Evolutionary conservation across 2,797 vertebrate genomes (phyloP), one percentile per base, ranked within the genome.

Genomic region (Chromis chromis): DNA sequence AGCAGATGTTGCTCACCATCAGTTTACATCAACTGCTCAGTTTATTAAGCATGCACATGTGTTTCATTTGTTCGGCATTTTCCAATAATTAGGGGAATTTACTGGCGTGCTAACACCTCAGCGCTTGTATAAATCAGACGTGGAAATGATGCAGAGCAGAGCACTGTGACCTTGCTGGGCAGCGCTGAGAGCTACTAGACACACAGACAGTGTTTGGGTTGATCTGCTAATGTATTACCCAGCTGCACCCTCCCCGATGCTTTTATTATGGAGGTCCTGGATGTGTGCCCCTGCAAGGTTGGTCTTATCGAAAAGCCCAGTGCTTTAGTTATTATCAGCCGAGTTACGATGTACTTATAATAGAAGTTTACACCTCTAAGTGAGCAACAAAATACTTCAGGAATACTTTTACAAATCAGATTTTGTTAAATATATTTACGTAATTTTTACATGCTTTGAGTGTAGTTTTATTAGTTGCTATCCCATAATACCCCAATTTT

Each of bases 201-300:
- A 49, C 52, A 24, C 74, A 79, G 68, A 68, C 60, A 48, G 62
- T 74, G 59, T 85, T 77, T 49, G 65, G 65, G 62, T 63, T 55
- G 76, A 74, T 88, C 63, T 78, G 60, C 58, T 89, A 84, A 92
- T 91, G 83, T 17, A 14, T 87, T 83, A 55, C 53, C 68, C 92
- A 93, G 89, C 87, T 92, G 89, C 54, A 54, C 48, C 76, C 53
- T 12, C 14, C 61, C 22, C 40, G 1, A 54, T n/a, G 11, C 44
- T 52, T 24, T 73, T 56, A 42, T 50, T 80, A 36, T 44, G 40
- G 48, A 74, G 25, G 60, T 9, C 57, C 24, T 60, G 60, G 57
- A 9, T 36, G 36, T 63, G 44, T 4, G 17, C 19, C 13, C 4
- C 31, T 53, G 55, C 65, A 68, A 59, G 40, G 42, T 19, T 25